These are phyloP conservation scores for Pomacea canaliculata DNA, from an alignment of 2,888 invertebrate genomes.

Conservation along the genomic window DNA sequence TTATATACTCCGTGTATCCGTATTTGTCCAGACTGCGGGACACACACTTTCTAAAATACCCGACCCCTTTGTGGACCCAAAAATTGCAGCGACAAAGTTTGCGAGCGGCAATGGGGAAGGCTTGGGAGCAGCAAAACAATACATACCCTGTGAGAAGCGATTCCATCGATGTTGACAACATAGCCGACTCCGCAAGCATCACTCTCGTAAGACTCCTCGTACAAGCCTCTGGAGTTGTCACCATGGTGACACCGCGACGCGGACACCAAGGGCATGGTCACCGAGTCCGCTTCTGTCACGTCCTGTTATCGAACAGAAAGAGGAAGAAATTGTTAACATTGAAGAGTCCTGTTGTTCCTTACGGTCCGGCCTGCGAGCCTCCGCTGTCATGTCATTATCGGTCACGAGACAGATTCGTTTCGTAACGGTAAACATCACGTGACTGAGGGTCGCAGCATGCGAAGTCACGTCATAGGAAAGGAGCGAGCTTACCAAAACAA, in stretches of 20 bases:
- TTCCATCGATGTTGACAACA: conserved; percentile 97
- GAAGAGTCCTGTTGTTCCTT: background rate
- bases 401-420: background rate
- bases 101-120: too few relatives aligned
- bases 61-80: too few relatives aligned
- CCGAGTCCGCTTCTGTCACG: background rate
- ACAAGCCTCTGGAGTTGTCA: conserved; percentile 77
- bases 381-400: too few relatives aligned
- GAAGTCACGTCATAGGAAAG: too few relatives aligned
- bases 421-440: too few relatives aligned
- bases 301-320: too few relatives aligned
- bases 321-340: background rate
- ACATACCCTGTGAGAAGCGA: conserved; percentile 83
- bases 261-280: conserved; percentile 33
- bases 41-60: too few relatives aligned
- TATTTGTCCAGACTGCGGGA: too few relatives aligned
- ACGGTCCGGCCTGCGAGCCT: background rate
- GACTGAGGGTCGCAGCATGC: background rate
- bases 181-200: conserved; percentile 99
- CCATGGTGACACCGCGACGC: conserved; percentile 34
- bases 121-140: background rate
- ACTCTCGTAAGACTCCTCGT: conserved; percentile 94
- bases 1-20: too few relatives aligned
- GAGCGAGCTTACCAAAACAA: too few relatives aligned
- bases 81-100: too few relatives aligned